Evolutionary conservation across 2,113 vertebrate genomes (phyloP), one percentile per base, ranked within the genome.

Genomic region (Gorsachius goisagi): DNA sequence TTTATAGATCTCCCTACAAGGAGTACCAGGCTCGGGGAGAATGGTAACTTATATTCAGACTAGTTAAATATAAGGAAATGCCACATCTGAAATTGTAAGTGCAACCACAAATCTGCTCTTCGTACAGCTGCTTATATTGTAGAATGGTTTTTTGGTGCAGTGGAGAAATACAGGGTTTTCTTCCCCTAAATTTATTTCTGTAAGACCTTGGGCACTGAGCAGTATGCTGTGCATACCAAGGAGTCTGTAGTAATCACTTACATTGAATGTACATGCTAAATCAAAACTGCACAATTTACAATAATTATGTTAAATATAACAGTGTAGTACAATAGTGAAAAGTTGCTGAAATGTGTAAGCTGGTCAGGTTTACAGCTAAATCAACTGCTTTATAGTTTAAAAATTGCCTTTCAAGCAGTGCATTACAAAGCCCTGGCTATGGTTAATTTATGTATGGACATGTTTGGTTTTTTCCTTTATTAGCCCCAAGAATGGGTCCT

Each of bases 351-450:
- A 95, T 92, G 19, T 68, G 47, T 94, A 92, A 69, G 58, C 80
- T 56, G 67, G 39, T 92, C 44, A 58, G 66, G 69, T 89, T 92
- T 90, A 87, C 92, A 92, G 80, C 73, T 93, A 79, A 87, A 92
- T 93, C 67, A 94, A 83, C 52, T 56, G 49, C 76, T 94, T 93
- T 28, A 49, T 81, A 63, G 68, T 90, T 93, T 78, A 73, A 94
- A 95, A 92, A 87, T 84, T 84, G 76, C 73, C 35, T 72, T 94
- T 78, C 79, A 68, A 73, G 58, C 44, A 66, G 19, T 68, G 30
- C 28, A 28, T 86, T 96, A 28, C 44, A 56, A 52, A 84, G 64
- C 39, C 33, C 68, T 77, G 60, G 32, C 53, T 69, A 45, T 79
- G 82, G 15, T 66, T 95, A 88, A 88, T 90, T 86, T 88, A 84